Base-by-base conservation (phyloP, 2,797 vertebrate species). In the Sebastes taczanowskii region DNA sequence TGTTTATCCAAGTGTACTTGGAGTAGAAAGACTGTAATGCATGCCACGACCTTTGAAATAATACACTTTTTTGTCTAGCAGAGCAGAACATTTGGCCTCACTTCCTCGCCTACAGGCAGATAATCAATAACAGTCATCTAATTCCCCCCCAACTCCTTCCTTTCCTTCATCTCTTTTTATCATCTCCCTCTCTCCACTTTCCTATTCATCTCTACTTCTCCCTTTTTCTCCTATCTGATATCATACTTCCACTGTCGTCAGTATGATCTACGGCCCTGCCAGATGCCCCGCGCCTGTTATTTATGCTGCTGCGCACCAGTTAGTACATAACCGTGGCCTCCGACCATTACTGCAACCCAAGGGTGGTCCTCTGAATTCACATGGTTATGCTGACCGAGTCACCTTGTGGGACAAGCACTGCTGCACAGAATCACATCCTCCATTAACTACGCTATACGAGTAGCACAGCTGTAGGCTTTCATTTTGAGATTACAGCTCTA, bases 1-100 rank as follows among this genome's bases (percentile, higher is more conserved):
- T 91, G 92, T 94, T 95, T 94, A 94, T 91, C 91, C 53, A 69
- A 89, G 86, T 72, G 70, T 52, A 72, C 78, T 67, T 55, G 69
- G 71, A 80, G 86, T 82, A 86, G 85, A 91, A 84, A 75, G 85
- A 81, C 80, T 86, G 87, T 94, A 95, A 95, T 94, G 89, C 92
- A 94, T 88, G 90, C 91, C 88, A 68, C 91, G 95, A 96, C 95
- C 95, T 96, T 95, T 95, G 88, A 94, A 95, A 95, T 95, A 94
- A 95, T 94, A 95, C 83, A 93, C 92, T 94, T 95, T 95, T 94
- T 94, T 93, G 92, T 94, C 93, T 93, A 81, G 86, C 86, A 86
- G 93, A 91, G 90, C 93, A 89, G 93, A 94, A 94, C 94, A 93
- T 95, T 95, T 92, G 91, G 90, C 86, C 81, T 86, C 87, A 90